Conservation (phyloP, 2,113 vertebrate genomes). For the Turnix velox region DNA sequence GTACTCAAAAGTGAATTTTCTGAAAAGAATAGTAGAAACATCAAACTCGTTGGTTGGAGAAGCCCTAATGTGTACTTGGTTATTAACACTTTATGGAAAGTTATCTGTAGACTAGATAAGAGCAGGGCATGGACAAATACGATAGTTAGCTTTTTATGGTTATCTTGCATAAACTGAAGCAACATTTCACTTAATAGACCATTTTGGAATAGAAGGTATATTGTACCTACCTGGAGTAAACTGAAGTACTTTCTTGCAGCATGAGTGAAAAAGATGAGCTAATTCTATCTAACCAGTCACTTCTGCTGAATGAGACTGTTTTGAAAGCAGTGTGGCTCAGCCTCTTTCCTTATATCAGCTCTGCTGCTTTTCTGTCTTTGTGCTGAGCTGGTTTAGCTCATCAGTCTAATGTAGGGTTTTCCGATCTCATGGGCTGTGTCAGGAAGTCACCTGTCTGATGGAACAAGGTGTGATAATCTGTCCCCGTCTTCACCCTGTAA, state of each 20-base stretch:
- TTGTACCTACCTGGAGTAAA: not conserved
- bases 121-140: not conserved
- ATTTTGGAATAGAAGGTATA: not conserved
- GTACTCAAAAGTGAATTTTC: not conserved
- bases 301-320: not conserved
- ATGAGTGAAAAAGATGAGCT: not conserved
- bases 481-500: not conserved
- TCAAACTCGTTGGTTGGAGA: not conserved
- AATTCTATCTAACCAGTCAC: not conserved
- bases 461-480: not conserved
- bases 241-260: not conserved
- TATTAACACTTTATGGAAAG: not conserved
- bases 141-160: not conserved
- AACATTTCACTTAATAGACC: not conserved
- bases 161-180: not conserved
- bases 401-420: not conserved
- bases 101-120: not conserved
- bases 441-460: not conserved
- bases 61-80: not conserved
- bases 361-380: not conserved
- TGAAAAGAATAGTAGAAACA: not conserved
- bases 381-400: not conserved
- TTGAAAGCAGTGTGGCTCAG: not conserved
- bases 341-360: not conserved
- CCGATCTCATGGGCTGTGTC: accelerated